Conservation (phyloP, 2,888 invertebrate genomes). For the Cerastis rubricosa region DNA sequence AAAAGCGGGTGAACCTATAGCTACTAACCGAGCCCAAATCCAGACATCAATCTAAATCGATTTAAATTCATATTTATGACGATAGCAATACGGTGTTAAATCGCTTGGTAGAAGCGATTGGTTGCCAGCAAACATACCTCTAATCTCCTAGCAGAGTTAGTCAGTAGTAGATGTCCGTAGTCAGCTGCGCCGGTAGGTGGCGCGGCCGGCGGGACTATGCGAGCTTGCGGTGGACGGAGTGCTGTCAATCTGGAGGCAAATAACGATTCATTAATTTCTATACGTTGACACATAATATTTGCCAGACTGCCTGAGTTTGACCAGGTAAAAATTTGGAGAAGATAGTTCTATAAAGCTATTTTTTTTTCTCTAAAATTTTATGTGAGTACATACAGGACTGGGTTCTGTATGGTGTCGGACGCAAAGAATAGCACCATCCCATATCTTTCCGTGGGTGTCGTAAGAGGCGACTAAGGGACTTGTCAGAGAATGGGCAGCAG, state of each 20-base stretch:
- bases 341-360: too few species aligned
- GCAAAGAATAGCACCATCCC: too few species aligned
- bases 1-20: not conserved
- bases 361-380: too few species aligned
- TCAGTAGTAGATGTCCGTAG: conserved; percentile 92
- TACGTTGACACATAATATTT: too few species aligned
- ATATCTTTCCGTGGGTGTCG: too few species aligned
- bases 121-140: conserved; percentile 90
- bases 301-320: too few species aligned
- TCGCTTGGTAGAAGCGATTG: not conserved
- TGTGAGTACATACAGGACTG: too few species aligned
- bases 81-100: not conserved
- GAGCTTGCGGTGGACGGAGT: conserved; percentile 94
- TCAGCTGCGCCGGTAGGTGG: conserved; percentile 93
- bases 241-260: conserved; percentile 92
- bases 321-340: too few species aligned
- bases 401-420: too few species aligned
- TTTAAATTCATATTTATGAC: not conserved
- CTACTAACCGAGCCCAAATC: not conserved
- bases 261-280: too few species aligned
- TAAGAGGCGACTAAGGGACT: too few species aligned
- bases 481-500: too few species aligned
- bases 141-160: conserved; percentile 93
- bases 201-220: conserved; percentile 98
- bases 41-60: not conserved